phyloP scores from a whole-genome alignment of 2,113 vertebrate species.

The Varanus komodoensis region DNA sequence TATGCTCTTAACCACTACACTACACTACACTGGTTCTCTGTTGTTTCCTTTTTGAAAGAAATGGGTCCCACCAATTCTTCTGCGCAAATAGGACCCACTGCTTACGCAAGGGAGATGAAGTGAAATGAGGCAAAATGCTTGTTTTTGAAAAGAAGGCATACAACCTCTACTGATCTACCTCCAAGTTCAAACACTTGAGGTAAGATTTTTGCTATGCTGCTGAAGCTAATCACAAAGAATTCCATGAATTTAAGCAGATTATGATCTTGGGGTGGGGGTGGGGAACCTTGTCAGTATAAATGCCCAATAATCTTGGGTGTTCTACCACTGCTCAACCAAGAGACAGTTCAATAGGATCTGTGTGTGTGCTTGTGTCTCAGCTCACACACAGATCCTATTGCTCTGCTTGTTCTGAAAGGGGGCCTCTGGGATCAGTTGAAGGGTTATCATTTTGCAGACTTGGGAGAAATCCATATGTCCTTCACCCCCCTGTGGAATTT shows the following conservation, averaged over 20 bases:
- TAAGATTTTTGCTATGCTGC: neutral
- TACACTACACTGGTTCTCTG: no score
- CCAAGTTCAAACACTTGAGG: neutral
- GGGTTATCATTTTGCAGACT: neutral
- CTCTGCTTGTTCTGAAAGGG: neutral
- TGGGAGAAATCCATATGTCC: neutral
- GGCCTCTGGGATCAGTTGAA: neutral
- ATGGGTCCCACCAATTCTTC: no score
- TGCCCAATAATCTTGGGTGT: neutral
- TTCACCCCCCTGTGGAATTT: neutral
- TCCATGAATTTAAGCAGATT: neutral
- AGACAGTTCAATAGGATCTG: neutral
- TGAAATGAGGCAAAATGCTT: no score
- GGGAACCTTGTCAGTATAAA: slow-evolving; percentile 9
- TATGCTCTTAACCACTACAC: no score
- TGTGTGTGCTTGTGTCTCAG: no score
- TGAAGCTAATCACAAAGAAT: neutral
- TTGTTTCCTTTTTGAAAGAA: no score
- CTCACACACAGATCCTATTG: neutral
- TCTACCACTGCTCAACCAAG: neutral
- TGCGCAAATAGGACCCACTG: no score
- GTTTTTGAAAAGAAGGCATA: no score
- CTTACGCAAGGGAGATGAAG: no score
- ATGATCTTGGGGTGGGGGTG: neutral
- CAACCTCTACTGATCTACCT: no score